Evolutionary conservation across 2,888 invertebrate genomes (phyloP), one percentile per base, ranked within the genome.

Genomic region (Therioaphis trifolii): DNA sequence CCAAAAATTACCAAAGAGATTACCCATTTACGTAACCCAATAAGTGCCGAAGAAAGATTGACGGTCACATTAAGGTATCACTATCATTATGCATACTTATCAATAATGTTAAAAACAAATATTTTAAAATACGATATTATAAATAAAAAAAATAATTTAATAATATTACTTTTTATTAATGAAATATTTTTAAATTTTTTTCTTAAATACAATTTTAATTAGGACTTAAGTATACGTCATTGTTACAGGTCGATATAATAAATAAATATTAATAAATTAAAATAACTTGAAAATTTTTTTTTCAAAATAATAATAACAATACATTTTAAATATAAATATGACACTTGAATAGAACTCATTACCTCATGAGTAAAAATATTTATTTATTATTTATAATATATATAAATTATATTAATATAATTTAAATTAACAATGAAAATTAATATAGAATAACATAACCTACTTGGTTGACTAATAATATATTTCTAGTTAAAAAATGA

Each of bases 141-240:
- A 55, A 21, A 55, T 55, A 55, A 55, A n/a, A 55, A n/a, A 15
- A 52, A 52, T 15, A 15, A 52, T 15, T 15, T 52, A 12, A 15
- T 15, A 55, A 55, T 21, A 55, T 55, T 55, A n/a, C 5, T 21
- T 55, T 55, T 55, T n/a, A 55, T 21, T 55, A 18, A 55, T 55
- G 55, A n/a, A 55, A 55, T 55, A n/a, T 55, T 55, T n/a, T n/a
- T n/a, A n/a, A n/a, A n/a, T n/a, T n/a, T 55, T 55, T 4, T 55
- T 55, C n/a, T 55, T n/a, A 55, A 55, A 55, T 55, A 55, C 55
- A 55, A 55, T 55, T n/a, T 55, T 55, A 55, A 55, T 21, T n/a
- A 55, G 18, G 55, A n/a, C n/a, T n/a, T n/a, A n/a, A n/a, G n/a
- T n/a, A n/a, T n/a, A n/a, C n/a, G n/a, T n/a, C 55, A 55, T 55